A percentile compares a stretch with the other conserved stretches of the same genome.
Evolutionary conservation across 2,797 vertebrate genomes (phyloP).

Genomic region (Pseudomugil tenellus): DNA sequence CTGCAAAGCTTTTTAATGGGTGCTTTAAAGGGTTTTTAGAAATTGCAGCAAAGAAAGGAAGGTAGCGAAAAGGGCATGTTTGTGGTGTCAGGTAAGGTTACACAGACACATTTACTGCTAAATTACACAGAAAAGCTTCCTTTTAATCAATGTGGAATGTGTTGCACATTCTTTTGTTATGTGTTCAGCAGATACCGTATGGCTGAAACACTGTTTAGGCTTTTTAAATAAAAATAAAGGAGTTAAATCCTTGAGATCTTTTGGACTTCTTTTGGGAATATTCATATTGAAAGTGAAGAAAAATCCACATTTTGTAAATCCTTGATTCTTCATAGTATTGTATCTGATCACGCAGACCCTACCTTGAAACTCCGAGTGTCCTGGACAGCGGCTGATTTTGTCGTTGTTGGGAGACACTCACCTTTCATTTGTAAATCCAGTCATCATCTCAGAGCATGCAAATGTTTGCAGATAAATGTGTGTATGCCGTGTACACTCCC

Average conservation of each 20-base stretch:
- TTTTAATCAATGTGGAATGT: neutral
- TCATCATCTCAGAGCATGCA: too few relatives aligned
- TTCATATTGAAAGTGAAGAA: conserved; percentile 13
- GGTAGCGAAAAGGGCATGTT: neutral
- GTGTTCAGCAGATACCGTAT: too few relatives aligned
- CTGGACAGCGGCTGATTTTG: conserved; percentile 5
- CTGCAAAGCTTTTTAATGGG: conserved; percentile 15
- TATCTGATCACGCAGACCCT: conserved; percentile 14
- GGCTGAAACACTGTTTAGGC: conserved; percentile 1
- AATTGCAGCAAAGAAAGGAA: neutral
- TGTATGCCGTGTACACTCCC: neutral
- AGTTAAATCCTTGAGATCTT: conserved; percentile 30
- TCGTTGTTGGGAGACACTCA: conserved; percentile 5
- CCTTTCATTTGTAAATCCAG: neutral
- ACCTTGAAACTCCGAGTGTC: conserved; percentile 39
- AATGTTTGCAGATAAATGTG: neutral
- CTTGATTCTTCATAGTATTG: neutral
- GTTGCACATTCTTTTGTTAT: neutral
- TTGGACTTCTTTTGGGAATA: conserved; percentile 7
- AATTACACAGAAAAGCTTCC: neutral
- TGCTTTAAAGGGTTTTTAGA: conserved; percentile 8
- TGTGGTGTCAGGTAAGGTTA: conserved; percentile 7
- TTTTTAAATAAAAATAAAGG: conserved; percentile 8
- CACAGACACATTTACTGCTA: neutral
- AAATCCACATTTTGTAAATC: neutral